A percentile compares a stretch with the other conserved stretches of the same genome.
phyloP scores from a whole-genome alignment of 2,113 vertebrate genomes.

The Sialia sialis region DNA sequence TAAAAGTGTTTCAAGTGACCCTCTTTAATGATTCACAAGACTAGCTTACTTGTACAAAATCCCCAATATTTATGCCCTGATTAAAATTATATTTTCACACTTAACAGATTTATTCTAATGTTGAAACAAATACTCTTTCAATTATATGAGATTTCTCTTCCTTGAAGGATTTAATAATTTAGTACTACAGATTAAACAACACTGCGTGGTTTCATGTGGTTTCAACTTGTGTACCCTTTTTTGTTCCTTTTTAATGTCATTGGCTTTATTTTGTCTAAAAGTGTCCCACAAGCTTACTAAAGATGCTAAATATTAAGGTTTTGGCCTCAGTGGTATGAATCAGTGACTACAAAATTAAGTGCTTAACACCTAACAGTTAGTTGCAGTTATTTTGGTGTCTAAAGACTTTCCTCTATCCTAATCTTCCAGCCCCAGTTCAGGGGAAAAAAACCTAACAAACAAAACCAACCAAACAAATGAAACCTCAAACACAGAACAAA shows the following conservation, averaged over 20 bases:
- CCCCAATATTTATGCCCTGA: background rate
- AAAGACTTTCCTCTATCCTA: background rate
- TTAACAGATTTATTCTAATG: background rate
- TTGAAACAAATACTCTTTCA: background rate
- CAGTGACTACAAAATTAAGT: background rate
- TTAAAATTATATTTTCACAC: background rate
- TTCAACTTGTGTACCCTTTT: slow-evolving; percentile 14
- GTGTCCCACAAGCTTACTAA: background rate
- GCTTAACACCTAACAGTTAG: background rate
- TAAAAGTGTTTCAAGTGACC: background rate
- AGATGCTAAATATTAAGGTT: slow-evolving; percentile 28
- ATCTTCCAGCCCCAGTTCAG: background rate
- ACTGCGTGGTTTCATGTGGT: background rate
- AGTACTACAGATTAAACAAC: slow-evolving; percentile 6
- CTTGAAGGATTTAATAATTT: background rate
- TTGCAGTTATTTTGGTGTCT: background rate
- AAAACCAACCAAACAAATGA: rapidly evolving
- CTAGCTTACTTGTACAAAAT: background rate
- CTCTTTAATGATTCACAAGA: background rate
- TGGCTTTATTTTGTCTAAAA: slow-evolving; percentile 21
- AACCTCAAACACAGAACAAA: too few species aligned
- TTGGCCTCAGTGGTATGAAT: background rate
- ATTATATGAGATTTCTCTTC: background rate
- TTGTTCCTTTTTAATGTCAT: background rate
- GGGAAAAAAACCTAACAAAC: background rate